Percentiles rank a stretch among this genome's conserved stretches.
Evolutionary conservation across 1,140 invertebrate genomes (phyloP).

Genomic region (Drosophila virilis): DNA sequence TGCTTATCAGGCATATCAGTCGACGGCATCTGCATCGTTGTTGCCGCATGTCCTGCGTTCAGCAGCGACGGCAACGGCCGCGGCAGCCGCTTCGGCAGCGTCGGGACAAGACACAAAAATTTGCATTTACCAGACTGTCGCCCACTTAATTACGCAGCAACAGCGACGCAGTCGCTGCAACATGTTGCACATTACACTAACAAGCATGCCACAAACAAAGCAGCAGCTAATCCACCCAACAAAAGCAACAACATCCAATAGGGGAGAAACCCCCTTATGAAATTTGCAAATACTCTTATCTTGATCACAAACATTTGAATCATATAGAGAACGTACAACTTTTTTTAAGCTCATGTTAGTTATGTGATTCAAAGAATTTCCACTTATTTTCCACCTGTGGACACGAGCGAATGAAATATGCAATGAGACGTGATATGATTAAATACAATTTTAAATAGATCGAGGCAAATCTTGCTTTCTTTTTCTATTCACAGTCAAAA

Average conservation of each 20-base stretch:
- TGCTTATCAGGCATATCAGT: constrained; percentile 70
- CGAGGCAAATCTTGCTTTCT: too few species aligned
- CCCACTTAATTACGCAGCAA: constrained; percentile 81
- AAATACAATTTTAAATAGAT: too few species aligned
- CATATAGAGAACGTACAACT: too few species aligned
- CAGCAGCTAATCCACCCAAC: constrained; percentile 34
- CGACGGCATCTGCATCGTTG: constrained; percentile 55
- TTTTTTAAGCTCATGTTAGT: too few species aligned
- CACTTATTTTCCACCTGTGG: too few species aligned
- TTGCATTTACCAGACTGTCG: constrained; percentile 81
- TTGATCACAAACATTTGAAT: too few species aligned
- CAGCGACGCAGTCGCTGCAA: constrained; percentile 61
- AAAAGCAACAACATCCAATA: constrained; percentile 19
- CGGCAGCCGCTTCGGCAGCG: neutral
- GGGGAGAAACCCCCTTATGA: neutral
- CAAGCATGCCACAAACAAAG: constrained; percentile 48
- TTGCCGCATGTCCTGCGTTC: constrained; percentile 67
- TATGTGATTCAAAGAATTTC: too few species aligned
- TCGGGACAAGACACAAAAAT: constrained; percentile 74
- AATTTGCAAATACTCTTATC: too few species aligned
- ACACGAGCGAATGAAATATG: too few species aligned
- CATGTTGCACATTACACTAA: constrained; percentile 74
- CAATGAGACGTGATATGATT: too few species aligned
- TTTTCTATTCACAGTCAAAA: too few species aligned
- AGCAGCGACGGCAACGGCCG: constrained; percentile 15